A percentile compares a stretch with the other conserved stretches of the same genome.
Evolutionary conservation across 2,888 invertebrate species (phyloP).

Genomic region (Cosmia trapezina): DNA sequence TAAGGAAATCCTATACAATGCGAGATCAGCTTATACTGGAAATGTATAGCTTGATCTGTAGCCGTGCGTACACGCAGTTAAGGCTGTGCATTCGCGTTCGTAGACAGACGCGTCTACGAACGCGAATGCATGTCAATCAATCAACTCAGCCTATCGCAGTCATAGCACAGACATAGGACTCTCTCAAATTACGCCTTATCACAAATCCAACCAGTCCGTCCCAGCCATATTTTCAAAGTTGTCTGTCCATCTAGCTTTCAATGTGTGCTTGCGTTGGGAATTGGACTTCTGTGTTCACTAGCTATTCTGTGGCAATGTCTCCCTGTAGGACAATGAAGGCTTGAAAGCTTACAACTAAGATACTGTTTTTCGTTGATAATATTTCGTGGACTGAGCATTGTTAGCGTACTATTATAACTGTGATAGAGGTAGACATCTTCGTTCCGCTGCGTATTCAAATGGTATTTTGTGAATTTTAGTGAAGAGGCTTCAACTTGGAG

Average conservation of each 20-base stretch:
- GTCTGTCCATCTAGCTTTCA: background rate
- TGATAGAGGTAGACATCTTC: conserved; percentile 41
- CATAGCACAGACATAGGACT: background rate
- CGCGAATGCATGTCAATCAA: too few species aligned
- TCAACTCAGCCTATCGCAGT: too few species aligned
- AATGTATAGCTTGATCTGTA: too few species aligned
- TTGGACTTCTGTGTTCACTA: conserved; percentile 19
- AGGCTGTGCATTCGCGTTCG: background rate
- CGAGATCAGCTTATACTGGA: too few species aligned
- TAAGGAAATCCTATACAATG: too few species aligned
- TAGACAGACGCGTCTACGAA: background rate
- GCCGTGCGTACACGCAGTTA: background rate
- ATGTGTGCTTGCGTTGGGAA: background rate
- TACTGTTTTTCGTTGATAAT: conserved; percentile 54
- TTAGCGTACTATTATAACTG: conserved; percentile 32
- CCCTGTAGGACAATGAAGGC: conserved; percentile 51
- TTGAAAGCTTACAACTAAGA: conserved; percentile 52
- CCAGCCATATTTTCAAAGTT: background rate
- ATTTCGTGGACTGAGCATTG: conserved; percentile 41
- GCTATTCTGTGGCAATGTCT: conserved; percentile 27
- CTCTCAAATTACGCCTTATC: background rate
- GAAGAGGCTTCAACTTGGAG: background rate
- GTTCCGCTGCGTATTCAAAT: conserved; percentile 35
- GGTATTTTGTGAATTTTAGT: conserved; percentile 22
- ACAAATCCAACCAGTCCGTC: background rate